Conservation (phyloP, 1,140 invertebrate species). For the Pseudoatta argentina region DNA sequence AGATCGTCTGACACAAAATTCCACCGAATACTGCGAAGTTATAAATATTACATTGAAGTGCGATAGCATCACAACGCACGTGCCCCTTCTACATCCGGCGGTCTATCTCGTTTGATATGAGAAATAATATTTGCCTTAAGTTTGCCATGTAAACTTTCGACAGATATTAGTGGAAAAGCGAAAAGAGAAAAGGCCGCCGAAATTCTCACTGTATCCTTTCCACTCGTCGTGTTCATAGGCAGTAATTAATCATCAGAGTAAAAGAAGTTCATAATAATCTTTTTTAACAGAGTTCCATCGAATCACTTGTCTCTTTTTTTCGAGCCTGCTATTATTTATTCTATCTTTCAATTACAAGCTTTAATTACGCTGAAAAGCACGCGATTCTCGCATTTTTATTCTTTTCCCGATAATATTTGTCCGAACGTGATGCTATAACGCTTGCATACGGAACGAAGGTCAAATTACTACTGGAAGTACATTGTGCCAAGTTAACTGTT, state of each 20-base stretch:
- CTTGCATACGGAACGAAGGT: conserved; percentile 39
- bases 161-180: conserved; percentile 63
- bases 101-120: conserved; percentile 70
- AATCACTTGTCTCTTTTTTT: neutral
- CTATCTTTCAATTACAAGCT: neutral
- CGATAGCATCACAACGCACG: conserved; percentile 48
- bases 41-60: conserved; percentile 67
- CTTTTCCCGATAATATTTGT: conserved; percentile 36
- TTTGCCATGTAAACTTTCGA: conserved; percentile 48
- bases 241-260: neutral
- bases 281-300: neutral
- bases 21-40: conserved; percentile 34
- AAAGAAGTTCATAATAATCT: conserved; percentile 4
- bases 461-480: conserved; percentile 39
- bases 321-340: neutral
- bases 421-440: conserved; percentile 38
- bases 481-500: conserved; percentile 29
- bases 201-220: conserved; percentile 19
- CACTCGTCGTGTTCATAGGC: conserved; percentile 22
- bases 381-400: conserved; percentile 4
- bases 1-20: conserved; percentile 30
- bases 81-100: conserved; percentile 68
- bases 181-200: conserved; percentile 57
- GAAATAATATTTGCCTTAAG: conserved; percentile 80
- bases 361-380: neutral